Evolutionary conservation across 1,140 invertebrate species (phyloP).

Genomic region (Whitmania pigra): DNA sequence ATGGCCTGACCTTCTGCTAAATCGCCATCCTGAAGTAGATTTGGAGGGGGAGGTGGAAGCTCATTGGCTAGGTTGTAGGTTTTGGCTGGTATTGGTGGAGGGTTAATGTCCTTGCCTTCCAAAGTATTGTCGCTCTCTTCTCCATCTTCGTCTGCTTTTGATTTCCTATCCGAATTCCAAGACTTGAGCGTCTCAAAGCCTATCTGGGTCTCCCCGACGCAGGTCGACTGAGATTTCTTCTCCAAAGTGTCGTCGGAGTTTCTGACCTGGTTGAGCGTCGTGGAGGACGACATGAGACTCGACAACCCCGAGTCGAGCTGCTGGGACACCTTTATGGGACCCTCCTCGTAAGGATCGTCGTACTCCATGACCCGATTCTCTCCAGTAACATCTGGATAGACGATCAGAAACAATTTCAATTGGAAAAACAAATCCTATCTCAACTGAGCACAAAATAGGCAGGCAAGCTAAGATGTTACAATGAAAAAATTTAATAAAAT

Average conservation of each 20-base stretch:
- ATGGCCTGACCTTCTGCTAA: background rate
- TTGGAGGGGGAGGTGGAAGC: background rate
- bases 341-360: slow-evolving; percentile 8
- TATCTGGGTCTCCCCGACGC: slow-evolving; percentile 1
- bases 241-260: slow-evolving; percentile 6
- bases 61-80: slow-evolving; percentile 10
- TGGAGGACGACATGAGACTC: background rate
- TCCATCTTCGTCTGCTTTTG: background rate
- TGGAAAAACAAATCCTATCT: no score
- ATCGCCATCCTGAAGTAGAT: background rate
- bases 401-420: no score
- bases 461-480: no score
- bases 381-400: background rate
- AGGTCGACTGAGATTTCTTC: background rate
- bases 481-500: no score
- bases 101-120: background rate
- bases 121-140: background rate
- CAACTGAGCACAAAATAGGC: no score
- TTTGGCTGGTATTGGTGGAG: slow-evolving; percentile 11
- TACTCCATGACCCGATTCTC: background rate
- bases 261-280: background rate
- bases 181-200: slow-evolving; percentile 3
- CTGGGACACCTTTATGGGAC: slow-evolving; percentile 7
- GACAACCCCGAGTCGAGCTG: slow-evolving; percentile 2
- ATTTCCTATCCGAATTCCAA: background rate